phyloP scores from a whole-genome alignment of 1,140 invertebrate species.

The Neodiprion pinetum region DNA sequence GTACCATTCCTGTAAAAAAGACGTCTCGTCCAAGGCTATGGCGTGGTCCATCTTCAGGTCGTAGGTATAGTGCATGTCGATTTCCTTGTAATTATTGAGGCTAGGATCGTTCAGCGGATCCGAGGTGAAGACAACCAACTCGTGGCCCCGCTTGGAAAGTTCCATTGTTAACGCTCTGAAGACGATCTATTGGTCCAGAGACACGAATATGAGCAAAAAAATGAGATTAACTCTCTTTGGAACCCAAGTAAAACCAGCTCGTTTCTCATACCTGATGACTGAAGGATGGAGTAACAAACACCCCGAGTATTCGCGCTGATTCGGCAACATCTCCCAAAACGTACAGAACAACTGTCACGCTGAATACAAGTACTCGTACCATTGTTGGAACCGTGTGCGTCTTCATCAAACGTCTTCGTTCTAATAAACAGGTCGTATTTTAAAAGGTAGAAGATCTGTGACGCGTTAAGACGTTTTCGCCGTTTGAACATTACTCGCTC shows the following conservation, averaged over 20 bases:
- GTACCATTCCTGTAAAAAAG: conserved; percentile 23
- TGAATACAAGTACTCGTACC: too few relatives aligned
- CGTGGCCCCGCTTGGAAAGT: conserved; percentile 48
- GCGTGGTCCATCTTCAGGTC: conserved; percentile 36
- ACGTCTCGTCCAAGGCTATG: conserved; percentile 4
- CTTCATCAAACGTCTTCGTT: too few relatives aligned
- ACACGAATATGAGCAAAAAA: neutral
- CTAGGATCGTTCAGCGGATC: conserved; percentile 41
- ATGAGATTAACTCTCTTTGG: neutral
- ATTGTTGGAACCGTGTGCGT: too few relatives aligned
- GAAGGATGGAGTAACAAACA: conserved; percentile 49
- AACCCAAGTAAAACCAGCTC: conserved; percentile 14
- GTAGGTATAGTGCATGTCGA: conserved; percentile 48
- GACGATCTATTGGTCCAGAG: conserved; percentile 9
- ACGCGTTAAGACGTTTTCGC: too few relatives aligned
- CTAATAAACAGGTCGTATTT: too few relatives aligned
- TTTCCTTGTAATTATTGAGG: conserved; percentile 49
- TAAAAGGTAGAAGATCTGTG: too few relatives aligned
- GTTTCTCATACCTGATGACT: conserved; percentile 48
- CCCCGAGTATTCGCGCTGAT: conserved; percentile 45
- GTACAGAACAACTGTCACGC: too few relatives aligned
- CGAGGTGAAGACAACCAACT: conserved; percentile 49
- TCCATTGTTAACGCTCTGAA: conserved; percentile 28
- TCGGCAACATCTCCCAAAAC: conserved; percentile 26
- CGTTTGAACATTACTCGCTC: too few relatives aligned